Conservation (phyloP, 2,888 invertebrate species). For the Cyaniris semiargus region DNA sequence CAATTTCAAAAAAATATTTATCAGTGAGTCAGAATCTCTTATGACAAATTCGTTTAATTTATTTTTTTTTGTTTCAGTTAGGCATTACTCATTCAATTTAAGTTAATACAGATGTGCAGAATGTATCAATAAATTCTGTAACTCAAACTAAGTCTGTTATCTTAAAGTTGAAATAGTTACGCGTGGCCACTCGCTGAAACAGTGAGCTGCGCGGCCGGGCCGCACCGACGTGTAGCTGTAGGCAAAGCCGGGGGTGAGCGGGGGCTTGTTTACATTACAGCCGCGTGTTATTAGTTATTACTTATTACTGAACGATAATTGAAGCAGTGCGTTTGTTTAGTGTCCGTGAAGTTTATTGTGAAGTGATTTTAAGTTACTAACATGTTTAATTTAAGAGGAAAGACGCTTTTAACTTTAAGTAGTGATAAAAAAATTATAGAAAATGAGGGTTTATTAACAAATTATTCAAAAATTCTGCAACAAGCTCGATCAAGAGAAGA, state of each 20-base stretch:
- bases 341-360: neutral
- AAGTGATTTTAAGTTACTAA: neutral
- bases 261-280: neutral
- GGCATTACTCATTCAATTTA: neutral
- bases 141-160: neutral
- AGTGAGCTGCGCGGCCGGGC: neutral
- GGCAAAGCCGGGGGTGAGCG: neutral
- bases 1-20: constrained; percentile 1
- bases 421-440: neutral
- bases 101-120: neutral
- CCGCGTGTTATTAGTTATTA: neutral
- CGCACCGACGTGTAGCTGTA: neutral
- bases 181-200: neutral
- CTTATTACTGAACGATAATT: neutral
- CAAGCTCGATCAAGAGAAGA: neutral
- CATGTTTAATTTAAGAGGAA: neutral
- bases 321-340: neutral
- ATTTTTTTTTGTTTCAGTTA: neutral
- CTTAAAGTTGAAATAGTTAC: neutral
- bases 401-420: neutral
- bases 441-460: neutral
- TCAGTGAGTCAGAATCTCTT: neutral
- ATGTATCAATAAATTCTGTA: neutral
- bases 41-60: neutral
- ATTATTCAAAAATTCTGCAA: neutral